Percentiles rank a stretch among this genome's conserved stretches.
These are phyloP conservation scores for Augiades crinisus DNA, from an alignment of 2,888 invertebrate species.

Conservation along the genomic window DNA sequence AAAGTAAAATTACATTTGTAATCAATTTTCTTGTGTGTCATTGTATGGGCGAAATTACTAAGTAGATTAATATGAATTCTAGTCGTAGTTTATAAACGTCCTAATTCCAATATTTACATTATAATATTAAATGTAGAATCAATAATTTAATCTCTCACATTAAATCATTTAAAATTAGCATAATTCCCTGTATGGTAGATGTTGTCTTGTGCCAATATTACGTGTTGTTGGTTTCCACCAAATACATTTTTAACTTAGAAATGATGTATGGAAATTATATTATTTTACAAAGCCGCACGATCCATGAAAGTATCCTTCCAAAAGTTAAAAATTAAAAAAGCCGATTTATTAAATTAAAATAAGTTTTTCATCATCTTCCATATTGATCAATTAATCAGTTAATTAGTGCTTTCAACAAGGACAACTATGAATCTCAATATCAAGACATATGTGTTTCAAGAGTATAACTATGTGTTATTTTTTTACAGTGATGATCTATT, in stretches of 20 bases:
- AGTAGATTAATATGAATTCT: not conserved
- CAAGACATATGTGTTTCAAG: no score
- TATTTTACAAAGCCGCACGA: conserved; percentile 1
- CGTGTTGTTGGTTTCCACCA: conserved; percentile 28
- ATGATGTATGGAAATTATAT: conserved; percentile 1
- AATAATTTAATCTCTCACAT: not conserved
- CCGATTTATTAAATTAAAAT: no score
- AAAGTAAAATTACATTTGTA: not conserved
- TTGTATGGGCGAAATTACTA: not conserved
- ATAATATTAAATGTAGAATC: not conserved
- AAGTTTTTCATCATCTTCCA: no score
- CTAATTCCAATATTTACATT: conserved; percentile 2
- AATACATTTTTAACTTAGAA: conserved; percentile 25
- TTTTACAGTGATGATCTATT: no score
- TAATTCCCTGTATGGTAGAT: conserved; percentile 41
- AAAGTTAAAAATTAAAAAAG: no score
- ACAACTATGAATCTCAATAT: no score
- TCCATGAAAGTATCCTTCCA: not conserved
- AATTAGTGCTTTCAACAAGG: no score
- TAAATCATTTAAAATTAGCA: conserved; percentile 29
- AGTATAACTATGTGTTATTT: no score
- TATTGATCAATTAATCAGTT: no score
- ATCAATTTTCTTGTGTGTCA: not conserved
- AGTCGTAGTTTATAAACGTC: conserved; percentile 7
- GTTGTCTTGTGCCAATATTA: conserved; percentile 64